Percentiles rank a stretch among this genome's conserved stretches.
phyloP scores from a whole-genome alignment of 2,797 vertebrate species.

The Siniperca scherzeri region DNA sequence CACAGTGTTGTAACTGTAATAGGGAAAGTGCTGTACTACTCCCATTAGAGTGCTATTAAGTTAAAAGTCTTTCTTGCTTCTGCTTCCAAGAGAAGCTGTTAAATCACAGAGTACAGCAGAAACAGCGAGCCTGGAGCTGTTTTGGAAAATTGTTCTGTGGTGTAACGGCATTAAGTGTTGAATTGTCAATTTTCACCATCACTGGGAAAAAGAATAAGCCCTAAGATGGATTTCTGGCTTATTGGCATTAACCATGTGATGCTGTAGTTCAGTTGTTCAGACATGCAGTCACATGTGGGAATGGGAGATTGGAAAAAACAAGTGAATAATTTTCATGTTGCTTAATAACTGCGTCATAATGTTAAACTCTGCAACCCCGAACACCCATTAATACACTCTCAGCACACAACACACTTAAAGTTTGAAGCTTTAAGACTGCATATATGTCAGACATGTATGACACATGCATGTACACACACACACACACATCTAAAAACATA shows the following conservation, averaged over 20 bases:
- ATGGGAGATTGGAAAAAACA: background rate
- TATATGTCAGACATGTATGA: background rate
- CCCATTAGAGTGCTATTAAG: conserved; percentile 12
- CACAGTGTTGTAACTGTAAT: conserved; percentile 2
- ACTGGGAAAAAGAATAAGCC: conserved; percentile 25
- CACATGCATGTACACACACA: background rate
- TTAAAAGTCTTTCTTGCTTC: conserved; percentile 34
- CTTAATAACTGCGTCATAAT: conserved; percentile 1
- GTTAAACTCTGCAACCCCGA: background rate
- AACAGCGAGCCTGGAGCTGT: conserved; percentile 43
- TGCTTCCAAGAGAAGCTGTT: conserved; percentile 25
- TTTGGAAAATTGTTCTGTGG: conserved; percentile 34
- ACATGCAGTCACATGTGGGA: background rate
- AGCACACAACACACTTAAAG: background rate
- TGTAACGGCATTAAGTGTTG: conserved; percentile 43
- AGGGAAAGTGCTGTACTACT: conserved; percentile 12
- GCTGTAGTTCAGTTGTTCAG: conserved; percentile 24
- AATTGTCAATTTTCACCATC: conserved; percentile 46
- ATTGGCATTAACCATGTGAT: conserved; percentile 27
- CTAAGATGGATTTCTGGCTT: conserved; percentile 21
- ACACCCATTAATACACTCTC: background rate
- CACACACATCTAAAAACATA: background rate
- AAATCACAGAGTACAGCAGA: conserved; percentile 36
- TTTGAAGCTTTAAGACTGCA: background rate
- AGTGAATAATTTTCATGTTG: background rate